Conservation (phyloP, 2,888 invertebrate genomes). For the Tanypteryx hageni region DNA sequence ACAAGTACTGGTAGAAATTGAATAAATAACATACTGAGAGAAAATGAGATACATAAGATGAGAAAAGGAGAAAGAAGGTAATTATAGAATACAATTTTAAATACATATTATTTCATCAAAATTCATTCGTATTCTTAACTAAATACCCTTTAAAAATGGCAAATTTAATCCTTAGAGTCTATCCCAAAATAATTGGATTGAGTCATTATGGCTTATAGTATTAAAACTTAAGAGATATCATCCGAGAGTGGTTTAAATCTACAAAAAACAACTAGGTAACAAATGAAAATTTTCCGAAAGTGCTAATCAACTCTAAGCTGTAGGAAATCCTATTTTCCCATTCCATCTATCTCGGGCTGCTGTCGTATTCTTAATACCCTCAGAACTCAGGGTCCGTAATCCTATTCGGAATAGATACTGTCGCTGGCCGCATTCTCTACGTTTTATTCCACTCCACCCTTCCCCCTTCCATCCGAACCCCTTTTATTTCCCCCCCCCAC, state of each 20-base stretch:
- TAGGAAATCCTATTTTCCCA: constrained; percentile 22
- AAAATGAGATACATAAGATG: not conserved
- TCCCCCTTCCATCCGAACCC: not conserved
- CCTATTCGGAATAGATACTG: not conserved
- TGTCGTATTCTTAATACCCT: not conserved
- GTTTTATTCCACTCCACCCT: not conserved
- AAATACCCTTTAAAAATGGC: not conserved
- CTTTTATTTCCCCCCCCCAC: no score
- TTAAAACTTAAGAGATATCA: not conserved
- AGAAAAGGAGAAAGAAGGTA: not conserved
- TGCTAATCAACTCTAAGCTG: constrained; percentile 7
- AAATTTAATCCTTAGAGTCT: not conserved
- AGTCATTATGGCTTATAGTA: not conserved
- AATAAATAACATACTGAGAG: no score
- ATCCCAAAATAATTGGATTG: not conserved
- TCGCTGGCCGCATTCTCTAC: not conserved
- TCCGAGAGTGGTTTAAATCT: not conserved
- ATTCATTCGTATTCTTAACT: not conserved
- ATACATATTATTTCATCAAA: no score
- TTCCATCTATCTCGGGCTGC: not conserved
- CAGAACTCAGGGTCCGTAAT: constrained; percentile 9
- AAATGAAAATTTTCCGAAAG: constrained; percentile 18
- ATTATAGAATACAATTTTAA: no score
- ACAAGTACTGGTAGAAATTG: no score
- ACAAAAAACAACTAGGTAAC: not conserved